Evolutionary conservation across 2,888 invertebrate genomes (phyloP).

Genomic region (Antheraea yamamai): DNA sequence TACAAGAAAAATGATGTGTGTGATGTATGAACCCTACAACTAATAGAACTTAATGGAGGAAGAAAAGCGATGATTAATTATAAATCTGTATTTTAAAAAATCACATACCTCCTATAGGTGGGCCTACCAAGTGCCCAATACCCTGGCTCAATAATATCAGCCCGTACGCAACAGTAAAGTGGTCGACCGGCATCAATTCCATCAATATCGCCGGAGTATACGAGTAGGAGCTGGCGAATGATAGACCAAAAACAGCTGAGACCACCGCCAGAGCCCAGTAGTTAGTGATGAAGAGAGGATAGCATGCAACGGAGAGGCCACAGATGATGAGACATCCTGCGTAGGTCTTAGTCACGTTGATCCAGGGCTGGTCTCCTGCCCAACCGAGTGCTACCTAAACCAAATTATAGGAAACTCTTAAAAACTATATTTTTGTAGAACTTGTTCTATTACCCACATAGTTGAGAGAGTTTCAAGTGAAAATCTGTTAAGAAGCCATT

Average conservation of each 20-base stretch:
- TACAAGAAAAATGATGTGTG: too few species aligned
- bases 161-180: conserved; percentile 96
- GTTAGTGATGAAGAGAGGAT: conserved; percentile 80
- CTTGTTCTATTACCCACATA: not conserved
- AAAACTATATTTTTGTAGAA: not conserved
- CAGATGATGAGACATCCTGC: conserved; percentile 88
- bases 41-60: too few species aligned
- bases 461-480: not conserved
- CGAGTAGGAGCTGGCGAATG: conserved; percentile 95
- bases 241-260: conserved; percentile 90
- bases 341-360: conserved; percentile 92
- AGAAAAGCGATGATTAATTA: too few species aligned
- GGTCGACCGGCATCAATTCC: conserved; percentile 92
- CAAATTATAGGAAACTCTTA: not conserved
- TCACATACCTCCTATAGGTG: conserved; percentile 92
- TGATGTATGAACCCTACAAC: too few species aligned
- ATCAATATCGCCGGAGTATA: conserved; percentile 95
- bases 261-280: conserved; percentile 72
- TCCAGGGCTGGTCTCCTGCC: conserved; percentile 93
- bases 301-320: conserved; percentile 82
- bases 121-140: conserved; percentile 95
- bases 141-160: conserved; percentile 94
- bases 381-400: conserved; percentile 89
- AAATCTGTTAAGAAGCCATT: not conserved
- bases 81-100: not conserved